A percentile compares a stretch with the other conserved stretches of the same genome.
Evolutionary conservation across 30 jellyfish, hydroid and myxozoan genomes (phyloP).

Genomic region (Aurelia sp.): DNA sequence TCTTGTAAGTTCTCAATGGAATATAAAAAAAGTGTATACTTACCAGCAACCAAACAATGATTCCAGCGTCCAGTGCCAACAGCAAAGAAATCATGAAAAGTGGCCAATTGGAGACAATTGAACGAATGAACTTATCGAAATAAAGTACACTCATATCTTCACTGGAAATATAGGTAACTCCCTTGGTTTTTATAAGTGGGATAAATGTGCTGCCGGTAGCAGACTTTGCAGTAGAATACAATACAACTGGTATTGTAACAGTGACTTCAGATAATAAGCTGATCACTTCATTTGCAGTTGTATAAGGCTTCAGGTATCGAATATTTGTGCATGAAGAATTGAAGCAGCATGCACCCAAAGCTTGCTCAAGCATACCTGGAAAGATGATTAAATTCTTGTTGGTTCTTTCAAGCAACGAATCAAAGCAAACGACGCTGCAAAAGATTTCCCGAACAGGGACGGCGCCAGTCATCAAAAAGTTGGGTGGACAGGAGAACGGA

Average conservation of each 20-base stretch:
- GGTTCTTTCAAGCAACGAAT: no score
- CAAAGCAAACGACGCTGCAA: no score
- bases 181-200: conserved; percentile 27
- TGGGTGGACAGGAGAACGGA: no score
- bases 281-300: conserved; percentile 37
- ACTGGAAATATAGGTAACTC: conserved; percentile 33
- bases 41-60: conserved; percentile 60
- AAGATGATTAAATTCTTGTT: no score
- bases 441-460: no score
- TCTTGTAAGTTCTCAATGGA: no score
- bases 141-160: conserved; percentile 17
- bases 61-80: conserved; percentile 70
- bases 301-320: conserved; percentile 49
- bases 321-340: conserved; percentile 34
- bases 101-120: conserved; percentile 64
- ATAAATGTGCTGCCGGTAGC: conserved; percentile 24
- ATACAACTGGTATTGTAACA: conserved; percentile 13
- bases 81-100: conserved; percentile 39
- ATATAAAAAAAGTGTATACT: background rate
- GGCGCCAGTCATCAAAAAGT: no score
- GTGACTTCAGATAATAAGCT: background rate
- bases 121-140: conserved; percentile 24
- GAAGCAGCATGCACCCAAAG: conserved; percentile 51
- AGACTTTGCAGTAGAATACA: conserved; percentile 8
- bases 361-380: conserved; percentile 47